Base-by-base conservation (phyloP, 1,140 invertebrate genomes). In the Diorhabda elongata region DNA sequence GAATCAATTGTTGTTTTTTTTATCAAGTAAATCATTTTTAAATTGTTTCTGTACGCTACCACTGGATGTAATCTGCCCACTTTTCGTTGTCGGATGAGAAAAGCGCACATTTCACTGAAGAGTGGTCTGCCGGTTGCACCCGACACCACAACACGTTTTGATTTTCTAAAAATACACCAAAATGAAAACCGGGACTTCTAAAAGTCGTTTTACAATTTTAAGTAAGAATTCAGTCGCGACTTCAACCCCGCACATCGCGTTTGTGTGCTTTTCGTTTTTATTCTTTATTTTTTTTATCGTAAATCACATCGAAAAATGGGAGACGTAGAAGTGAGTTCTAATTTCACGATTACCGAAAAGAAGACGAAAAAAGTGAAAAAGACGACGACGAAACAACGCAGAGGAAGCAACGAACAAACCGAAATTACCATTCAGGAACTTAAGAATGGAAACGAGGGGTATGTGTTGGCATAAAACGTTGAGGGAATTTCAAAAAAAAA, bases 291-390 rank as follows among this genome's bases (percentile, higher is more conserved):
- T 2, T 26, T 26, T 26, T 26, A 3, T 8, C 6, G 47, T 2
- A 52, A 52, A 52, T 4, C 47, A 52, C 47, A 6, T 52, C 47
- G 56, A 56, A 61, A 61, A 66, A 93, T 94, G 92, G 91, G 91
- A 82, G 92, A 94, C 86, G 92, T 93, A 80, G 92, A 94, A 83
- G 88, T 90, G 69, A 88, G 89, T 85, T 90, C 91, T 85, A 90
- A 92, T 84, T 92, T 88, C 82, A 89, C 90, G 78, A 90, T 90
- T 77, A 91, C 90, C 74, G 90, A 92, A 85, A 88, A 90, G 82
- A 93, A 93, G 84, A 91, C 91, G 81, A 90, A 91, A 83, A 94
- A 94, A 88, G 90, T 92, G 84, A 94, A 93, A 86, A 95, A 94
- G 84, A 87, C 89, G 75, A 90, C 88, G 69, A 92, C 91, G 80